A percentile compares a stretch with the other conserved stretches of the same genome.
phyloP scores from a whole-genome alignment of 2,113 vertebrate genomes.

The Sylvia atricapilla region DNA sequence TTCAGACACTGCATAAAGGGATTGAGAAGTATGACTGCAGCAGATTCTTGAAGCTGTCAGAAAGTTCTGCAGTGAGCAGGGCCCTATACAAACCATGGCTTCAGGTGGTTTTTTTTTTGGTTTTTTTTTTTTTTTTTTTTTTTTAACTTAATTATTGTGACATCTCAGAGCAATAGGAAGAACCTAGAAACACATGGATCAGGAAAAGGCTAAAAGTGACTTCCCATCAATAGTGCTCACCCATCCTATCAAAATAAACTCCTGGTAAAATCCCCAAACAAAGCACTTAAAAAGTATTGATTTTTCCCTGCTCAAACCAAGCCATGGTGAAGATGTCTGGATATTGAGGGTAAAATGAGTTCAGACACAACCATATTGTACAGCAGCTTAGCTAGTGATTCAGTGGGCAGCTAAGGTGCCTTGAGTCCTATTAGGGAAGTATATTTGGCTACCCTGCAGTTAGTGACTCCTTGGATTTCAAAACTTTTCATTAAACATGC shows the following conservation, averaged over 20 bases:
- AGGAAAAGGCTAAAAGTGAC: not conserved
- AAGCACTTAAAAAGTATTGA: not conserved
- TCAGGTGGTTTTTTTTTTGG: not conserved
- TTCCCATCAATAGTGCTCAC: not conserved
- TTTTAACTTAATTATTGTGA: not conserved
- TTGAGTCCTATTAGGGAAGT: not conserved
- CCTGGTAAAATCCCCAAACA: not conserved
- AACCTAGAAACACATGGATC: not conserved
- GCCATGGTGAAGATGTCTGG: not conserved
- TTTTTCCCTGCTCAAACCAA: not conserved
- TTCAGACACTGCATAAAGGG: not conserved
- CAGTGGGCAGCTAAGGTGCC: not conserved
- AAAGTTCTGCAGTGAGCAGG: not conserved
- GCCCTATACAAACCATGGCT: rapidly evolving
- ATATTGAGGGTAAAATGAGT: not conserved
- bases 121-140: not conserved
- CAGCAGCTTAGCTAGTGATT: not conserved
- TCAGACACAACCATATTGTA: not conserved
- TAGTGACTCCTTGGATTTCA: not conserved
- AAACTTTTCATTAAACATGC: not conserved
- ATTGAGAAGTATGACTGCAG: not conserved
- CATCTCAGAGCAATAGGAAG: not conserved
- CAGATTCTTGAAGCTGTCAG: not conserved
- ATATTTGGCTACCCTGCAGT: not conserved
- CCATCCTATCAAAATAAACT: not conserved